Percentiles rank a stretch among this genome's conserved stretches.
Evolutionary conservation across 2,113 vertebrate species (phyloP).

Genomic region (Boleophthalmus pectinirostris): DNA sequence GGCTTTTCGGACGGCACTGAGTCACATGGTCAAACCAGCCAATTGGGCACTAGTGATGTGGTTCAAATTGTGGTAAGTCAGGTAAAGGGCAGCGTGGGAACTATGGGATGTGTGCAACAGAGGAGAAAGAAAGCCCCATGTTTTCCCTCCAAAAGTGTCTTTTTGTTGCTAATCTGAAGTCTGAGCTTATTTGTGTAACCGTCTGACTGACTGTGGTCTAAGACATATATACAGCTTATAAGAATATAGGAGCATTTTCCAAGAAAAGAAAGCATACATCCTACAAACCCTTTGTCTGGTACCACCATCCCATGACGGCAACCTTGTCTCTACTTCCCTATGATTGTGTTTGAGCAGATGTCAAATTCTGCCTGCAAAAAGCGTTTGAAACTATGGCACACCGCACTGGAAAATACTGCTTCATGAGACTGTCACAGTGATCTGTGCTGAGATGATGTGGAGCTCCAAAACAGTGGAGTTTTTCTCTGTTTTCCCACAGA

Average conservation of each 20-base stretch:
- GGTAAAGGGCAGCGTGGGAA: slow-evolving; percentile 77
- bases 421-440: slow-evolving; percentile 13
- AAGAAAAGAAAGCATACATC: slow-evolving; percentile 14
- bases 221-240: slow-evolving; percentile 28
- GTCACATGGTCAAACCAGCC: slow-evolving; percentile 73
- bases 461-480: neutral
- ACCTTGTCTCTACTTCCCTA: slow-evolving; percentile 9
- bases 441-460: slow-evolving; percentile 12
- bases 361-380: slow-evolving; percentile 15
- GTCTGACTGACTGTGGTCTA: slow-evolving; percentile 25
- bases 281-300: slow-evolving; percentile 24
- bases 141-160: slow-evolving; percentile 38
- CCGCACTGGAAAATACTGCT: slow-evolving; percentile 20
- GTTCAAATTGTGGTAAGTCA: slow-evolving; percentile 78
- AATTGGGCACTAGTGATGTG: slow-evolving; percentile 71
- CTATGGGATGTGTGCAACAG: slow-evolving; percentile 30
- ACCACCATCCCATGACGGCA: slow-evolving; percentile 12
- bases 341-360: slow-evolving; percentile 21
- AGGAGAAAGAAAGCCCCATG: slow-evolving; percentile 21
- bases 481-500: slow-evolving; percentile 25
- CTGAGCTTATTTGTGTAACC: slow-evolving; percentile 25
- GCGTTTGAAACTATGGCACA: slow-evolving; percentile 15
- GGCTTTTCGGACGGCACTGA: slow-evolving; percentile 50
- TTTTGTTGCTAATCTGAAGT: slow-evolving; percentile 17
- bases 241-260: slow-evolving; percentile 4